Evolutionary conservation across 2,113 vertebrate species (phyloP).

Genomic region (Saccopteryx leptura): DNA sequence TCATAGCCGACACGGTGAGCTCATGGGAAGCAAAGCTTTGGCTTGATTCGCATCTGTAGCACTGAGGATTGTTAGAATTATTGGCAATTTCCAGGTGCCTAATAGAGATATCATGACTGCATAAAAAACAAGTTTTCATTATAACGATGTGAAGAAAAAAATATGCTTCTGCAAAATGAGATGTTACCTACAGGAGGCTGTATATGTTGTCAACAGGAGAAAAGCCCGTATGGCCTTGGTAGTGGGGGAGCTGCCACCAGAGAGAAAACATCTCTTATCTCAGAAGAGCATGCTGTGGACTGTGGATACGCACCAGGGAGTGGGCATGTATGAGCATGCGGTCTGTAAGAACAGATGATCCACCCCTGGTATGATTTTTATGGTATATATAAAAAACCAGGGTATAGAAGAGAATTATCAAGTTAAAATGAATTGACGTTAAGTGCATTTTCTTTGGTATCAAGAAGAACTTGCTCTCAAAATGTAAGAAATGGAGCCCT

Average conservation of each 20-base stretch:
- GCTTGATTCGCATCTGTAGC: conserved; percentile 4
- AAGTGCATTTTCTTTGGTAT: neutral
- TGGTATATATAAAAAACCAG: neutral
- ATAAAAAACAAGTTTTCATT: neutral
- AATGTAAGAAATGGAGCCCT: neutral
- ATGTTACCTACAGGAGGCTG: neutral
- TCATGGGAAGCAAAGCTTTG: neutral
- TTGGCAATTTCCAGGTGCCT: neutral
- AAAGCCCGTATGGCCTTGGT: neutral
- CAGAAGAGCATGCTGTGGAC: neutral
- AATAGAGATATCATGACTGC: neutral
- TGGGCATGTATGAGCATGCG: neutral
- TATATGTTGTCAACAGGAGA: neutral
- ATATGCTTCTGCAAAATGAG: neutral
- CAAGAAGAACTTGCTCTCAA: conserved; percentile 45
- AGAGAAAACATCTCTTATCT: neutral
- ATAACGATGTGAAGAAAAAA: neutral
- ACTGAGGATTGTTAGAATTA: neutral
- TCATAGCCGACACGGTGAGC: neutral
- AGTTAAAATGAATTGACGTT: neutral
- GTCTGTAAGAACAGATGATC: neutral
- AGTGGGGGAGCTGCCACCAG: accelerated
- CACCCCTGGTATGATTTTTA: neutral
- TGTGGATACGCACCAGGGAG: neutral
- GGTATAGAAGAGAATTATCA: neutral